Evolutionary conservation across 2,797 vertebrate species (phyloP).

Genomic region (Diplodus puntazzo): DNA sequence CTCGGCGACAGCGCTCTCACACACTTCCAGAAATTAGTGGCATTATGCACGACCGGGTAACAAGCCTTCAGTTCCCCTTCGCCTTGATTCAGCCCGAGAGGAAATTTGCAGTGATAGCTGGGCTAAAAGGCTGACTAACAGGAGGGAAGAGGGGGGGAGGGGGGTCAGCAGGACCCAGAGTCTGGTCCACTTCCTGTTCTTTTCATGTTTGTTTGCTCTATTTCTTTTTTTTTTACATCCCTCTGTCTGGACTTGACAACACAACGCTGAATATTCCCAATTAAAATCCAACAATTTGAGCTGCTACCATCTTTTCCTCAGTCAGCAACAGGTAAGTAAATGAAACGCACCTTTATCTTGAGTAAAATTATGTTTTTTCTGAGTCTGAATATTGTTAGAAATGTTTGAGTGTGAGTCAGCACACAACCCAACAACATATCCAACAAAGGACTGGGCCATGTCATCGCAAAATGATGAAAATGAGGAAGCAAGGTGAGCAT

Average conservation of each 20-base stretch:
- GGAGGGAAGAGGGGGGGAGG: conserved; percentile 23
- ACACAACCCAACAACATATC: too few species aligned
- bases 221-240: conserved; percentile 21
- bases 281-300: too few species aligned
- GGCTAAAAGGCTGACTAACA: conserved; percentile 37
- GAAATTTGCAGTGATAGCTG: conserved; percentile 72
- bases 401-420: too few species aligned
- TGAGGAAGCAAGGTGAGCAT: neutral
- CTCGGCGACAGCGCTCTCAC: conserved; percentile 55
- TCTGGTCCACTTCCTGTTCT: conserved; percentile 49
- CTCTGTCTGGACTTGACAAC: conserved; percentile 25
- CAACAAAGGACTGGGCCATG: too few species aligned
- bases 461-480: too few species aligned
- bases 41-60: conserved; percentile 70
- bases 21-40: conserved; percentile 53
- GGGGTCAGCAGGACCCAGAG: conserved; percentile 29
- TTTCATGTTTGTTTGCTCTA: conserved; percentile 50
- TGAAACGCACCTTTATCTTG: too few species aligned
- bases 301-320: too few species aligned
- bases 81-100: conserved; percentile 54
- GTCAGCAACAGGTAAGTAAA: too few species aligned
- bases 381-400: too few species aligned
- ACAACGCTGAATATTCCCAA: neutral
- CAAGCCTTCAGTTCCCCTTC: conserved; percentile 37
- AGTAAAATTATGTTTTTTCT: too few species aligned